phyloP scores from a whole-genome alignment of 1,140 invertebrate genomes.

The Adoxophyes honmai region DNA sequence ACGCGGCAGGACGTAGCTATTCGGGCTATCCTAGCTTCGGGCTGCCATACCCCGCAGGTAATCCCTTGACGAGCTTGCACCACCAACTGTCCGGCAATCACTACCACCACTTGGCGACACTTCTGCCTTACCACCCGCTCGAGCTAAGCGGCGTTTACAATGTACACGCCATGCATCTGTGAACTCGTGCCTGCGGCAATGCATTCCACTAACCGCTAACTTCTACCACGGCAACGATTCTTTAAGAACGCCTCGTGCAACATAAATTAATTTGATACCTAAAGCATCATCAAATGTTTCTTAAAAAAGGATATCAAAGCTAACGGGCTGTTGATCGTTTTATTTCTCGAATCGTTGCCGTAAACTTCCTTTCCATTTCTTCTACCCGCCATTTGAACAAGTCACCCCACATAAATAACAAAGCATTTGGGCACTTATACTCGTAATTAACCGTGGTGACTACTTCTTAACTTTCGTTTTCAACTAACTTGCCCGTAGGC shows the following conservation, averaged over 20 bases:
- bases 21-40: constrained; percentile 97
- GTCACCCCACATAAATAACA: constrained; percentile 42
- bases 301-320: too few relatives aligned
- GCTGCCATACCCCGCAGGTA: constrained; percentile 97
- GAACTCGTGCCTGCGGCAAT: constrained; percentile 78
- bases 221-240: constrained; percentile 48
- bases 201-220: constrained; percentile 72
- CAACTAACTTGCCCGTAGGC: constrained; percentile 53
- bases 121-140: constrained; percentile 81
- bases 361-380: not conserved
- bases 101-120: constrained; percentile 80
- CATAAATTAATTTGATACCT: too few relatives aligned
- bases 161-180: constrained; percentile 90
- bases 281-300: too few relatives aligned
- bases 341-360: constrained; percentile 15
- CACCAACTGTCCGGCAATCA: constrained; percentile 82
- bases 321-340: too few relatives aligned
- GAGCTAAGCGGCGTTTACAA: constrained; percentile 81
- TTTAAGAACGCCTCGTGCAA: too few relatives aligned
- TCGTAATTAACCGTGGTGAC: constrained; percentile 54
- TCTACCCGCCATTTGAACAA: constrained; percentile 30
- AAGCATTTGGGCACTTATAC: constrained; percentile 43
- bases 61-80: constrained; percentile 85
- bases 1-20: constrained; percentile 95
- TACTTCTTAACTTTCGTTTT: constrained; percentile 56